Base-by-base conservation (phyloP, 1,140 invertebrate genomes). In the Nomia melanderi region DNA sequence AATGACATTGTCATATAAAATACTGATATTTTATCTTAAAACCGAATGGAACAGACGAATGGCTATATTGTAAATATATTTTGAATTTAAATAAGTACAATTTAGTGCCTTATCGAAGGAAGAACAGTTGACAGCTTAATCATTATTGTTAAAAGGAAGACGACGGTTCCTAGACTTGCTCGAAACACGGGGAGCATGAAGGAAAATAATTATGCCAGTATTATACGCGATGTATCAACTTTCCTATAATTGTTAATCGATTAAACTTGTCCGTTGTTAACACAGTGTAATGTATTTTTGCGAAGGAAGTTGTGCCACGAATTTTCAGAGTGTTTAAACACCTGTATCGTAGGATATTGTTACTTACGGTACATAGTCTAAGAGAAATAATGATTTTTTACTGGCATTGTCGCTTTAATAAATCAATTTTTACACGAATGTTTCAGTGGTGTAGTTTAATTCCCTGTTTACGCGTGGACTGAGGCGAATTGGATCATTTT, bases 361-460 rank as follows among this genome's bases (percentile, higher is more conserved):
- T 78, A 64, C 69, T 78, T 78, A 73, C 64, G 50, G 47, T 56
- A 41, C 33, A 63, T 63, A 77, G 65, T 77, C 47, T 77, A 70
- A 77, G 56, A 8, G n/a, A 12, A 77, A 4, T 23, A 12, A 36
- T 11, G 12, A 63, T 47, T 78, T 77, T 64, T 1, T 65, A 65
- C 60, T 25, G 23, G n/a, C 60, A 56, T 74, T 70, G 79, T 71
- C 71, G 27, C 36, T 65, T 41, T 60, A 80, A 74, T 69, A 67
- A 78, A 67, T 67, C 17, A 50, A 17, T 9, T 29, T 72, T 73
- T 67, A 54, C 0, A 70, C 8, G 23, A 62, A 63, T 8, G 20
- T 1, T 50, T 6, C 2, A 50, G 1, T 36, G n/a, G 41, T 14
- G 12, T 14, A 1, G 1, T 41, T 12, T 17, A 41, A 41, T 41